Base-by-base conservation (phyloP, 2,797 vertebrate genomes). In the Orientallactaga sibirica region DNA sequence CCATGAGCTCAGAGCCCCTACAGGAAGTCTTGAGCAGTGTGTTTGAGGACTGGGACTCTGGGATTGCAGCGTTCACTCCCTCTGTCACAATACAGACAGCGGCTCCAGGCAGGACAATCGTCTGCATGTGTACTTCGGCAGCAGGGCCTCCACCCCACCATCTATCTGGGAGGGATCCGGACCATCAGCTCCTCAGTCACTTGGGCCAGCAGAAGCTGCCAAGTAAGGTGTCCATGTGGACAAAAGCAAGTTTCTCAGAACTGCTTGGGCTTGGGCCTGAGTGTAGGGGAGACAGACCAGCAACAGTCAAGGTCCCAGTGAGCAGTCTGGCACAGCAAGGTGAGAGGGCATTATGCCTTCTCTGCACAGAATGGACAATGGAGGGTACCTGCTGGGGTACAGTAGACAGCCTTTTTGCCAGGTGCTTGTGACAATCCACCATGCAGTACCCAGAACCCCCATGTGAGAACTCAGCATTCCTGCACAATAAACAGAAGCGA, bases 361-460 rank as follows among this genome's bases (percentile, higher is more conserved):
- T 20, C 76, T 15, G 7, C 33, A n/a, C 25, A 3, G 19, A 27
- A 1, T 0, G 1, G 66, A 43, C 6, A 1, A 10, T 19, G 41
- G 25, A 7, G 24, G 33, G 33, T 37, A 37, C 33, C 33, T 37
- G 33, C 33, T 37, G 78, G 41, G 14, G 48, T 48, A 55, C 4
- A 27, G 10, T 37, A 24, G 58, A 48, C 22, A 77, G 85, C n/a
- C 15, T 37, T 1, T 9, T 11, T 25, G 64, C 22, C n/a, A 48
- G 7, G 7, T 48, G 48, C 70, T 55, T 37, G 84, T 37, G 64
- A 71, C 3, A 20, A 27, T 20, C 25, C 27, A 58, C 74, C 55
- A 29, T 22, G 58, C 20, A 43, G 61, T 4, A 77, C 33, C 61
- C 74, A 64, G 74, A 3, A 15, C 7, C 58, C 29, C 16, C 0